phyloP scores from a whole-genome alignment of 1,140 invertebrate species.

The Drosophila aff. region DNA sequence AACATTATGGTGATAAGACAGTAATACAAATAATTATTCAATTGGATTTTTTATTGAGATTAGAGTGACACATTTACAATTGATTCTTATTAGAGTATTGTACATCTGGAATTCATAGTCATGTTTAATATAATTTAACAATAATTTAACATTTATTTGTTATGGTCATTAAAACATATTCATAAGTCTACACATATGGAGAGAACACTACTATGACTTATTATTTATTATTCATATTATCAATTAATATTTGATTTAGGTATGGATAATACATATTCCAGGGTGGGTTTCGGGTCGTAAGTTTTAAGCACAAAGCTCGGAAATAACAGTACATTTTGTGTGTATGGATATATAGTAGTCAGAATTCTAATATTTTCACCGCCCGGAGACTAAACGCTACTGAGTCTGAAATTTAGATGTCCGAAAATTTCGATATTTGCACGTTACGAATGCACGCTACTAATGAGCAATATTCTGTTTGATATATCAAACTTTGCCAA shows the following conservation, averaged over 20 bases:
- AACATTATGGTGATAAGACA: background rate
- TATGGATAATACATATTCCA: constrained; percentile 5
- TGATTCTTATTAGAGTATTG: background rate
- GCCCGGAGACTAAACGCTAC: background rate
- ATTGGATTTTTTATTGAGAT: background rate
- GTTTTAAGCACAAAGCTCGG: background rate
- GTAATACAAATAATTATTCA: background rate
- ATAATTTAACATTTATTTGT: constrained; percentile 31
- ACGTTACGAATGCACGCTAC: too few species aligned
- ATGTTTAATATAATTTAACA: constrained; percentile 20
- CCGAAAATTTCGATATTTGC: background rate
- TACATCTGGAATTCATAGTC: constrained; percentile 1
- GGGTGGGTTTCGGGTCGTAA: constrained; percentile 32
- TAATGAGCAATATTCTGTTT: too few species aligned
- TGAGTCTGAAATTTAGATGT: background rate
- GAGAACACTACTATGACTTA: constrained; percentile 6
- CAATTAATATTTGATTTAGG: constrained; percentile 8
- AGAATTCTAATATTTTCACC: background rate
- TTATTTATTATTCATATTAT: background rate
- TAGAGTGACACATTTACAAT: constrained; percentile 13
- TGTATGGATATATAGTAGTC: background rate
- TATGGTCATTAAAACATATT: constrained; percentile 8
- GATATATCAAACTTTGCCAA: too few species aligned
- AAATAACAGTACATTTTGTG: background rate
- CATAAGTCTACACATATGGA: constrained; percentile 6